These are phyloP conservation scores for Muscidifurax raptorellus DNA, from an alignment of 1,140 invertebrate species.

Conservation along the genomic window DNA sequence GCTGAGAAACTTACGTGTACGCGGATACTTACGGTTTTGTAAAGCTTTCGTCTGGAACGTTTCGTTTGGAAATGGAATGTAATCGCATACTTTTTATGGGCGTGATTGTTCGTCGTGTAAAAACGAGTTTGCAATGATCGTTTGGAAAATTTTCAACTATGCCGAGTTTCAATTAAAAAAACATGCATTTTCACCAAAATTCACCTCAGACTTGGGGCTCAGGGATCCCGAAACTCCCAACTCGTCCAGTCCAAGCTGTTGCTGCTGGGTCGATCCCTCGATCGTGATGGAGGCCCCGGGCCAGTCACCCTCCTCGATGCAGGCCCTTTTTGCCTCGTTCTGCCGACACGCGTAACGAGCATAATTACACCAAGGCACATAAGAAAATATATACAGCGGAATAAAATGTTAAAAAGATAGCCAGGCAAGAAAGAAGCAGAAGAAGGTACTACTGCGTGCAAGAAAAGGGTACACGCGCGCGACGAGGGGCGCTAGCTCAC, in stretches of 20 bases:
- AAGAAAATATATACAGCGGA: conserved; percentile 16
- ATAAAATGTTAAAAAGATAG: conserved; percentile 44
- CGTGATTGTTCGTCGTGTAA: too few relatives aligned
- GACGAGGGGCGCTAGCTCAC: conserved; percentile 66
- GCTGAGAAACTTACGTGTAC: background rate
- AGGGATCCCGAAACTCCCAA: background rate
- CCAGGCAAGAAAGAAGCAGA: background rate
- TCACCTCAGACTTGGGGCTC: conserved; percentile 67
- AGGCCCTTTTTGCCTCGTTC: conserved; percentile 67
- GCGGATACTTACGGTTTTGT: background rate
- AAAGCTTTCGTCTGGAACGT: background rate
- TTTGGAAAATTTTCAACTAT: too few relatives aligned
- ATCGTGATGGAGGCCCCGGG: conserved; percentile 56
- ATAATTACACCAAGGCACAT: background rate
- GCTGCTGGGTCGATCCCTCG: conserved; percentile 51
- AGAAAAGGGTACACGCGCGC: background rate
- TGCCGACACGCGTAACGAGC: conserved; percentile 35
- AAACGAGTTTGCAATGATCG: too few relatives aligned
- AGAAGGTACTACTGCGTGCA: background rate
- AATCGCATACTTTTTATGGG: background rate
- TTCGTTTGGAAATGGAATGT: too few relatives aligned
- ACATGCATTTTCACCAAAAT: background rate
- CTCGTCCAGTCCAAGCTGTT: background rate
- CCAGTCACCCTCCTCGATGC: conserved; percentile 62
- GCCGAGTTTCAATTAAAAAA: too few relatives aligned